phyloP scores from a whole-genome alignment of 1,140 invertebrate genomes.

The Geopemphigus sp. region DNA sequence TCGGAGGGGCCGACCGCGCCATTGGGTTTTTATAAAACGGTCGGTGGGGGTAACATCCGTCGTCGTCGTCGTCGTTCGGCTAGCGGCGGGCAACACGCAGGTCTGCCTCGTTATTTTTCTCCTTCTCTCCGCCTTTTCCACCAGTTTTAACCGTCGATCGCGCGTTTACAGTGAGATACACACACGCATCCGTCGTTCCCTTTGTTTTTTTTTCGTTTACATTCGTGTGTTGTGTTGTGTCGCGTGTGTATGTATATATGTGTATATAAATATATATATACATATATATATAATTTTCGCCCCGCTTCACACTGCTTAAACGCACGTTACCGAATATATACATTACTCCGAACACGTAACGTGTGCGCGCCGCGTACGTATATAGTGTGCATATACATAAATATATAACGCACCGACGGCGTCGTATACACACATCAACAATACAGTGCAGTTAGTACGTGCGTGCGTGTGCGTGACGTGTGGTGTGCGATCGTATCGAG shows the following conservation, averaged over 20 bases:
- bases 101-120: constrained; percentile 48
- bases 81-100: constrained; percentile 48
- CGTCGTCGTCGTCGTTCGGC: constrained; percentile 39
- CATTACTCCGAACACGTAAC: constrained; percentile 23
- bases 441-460: constrained; percentile 19
- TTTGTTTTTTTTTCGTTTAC: constrained; percentile 48
- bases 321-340: constrained; percentile 39
- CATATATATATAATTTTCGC: constrained; percentile 23
- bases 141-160: constrained; percentile 57
- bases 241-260: background rate
- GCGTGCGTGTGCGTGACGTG: constrained; percentile 38
- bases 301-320: constrained; percentile 7
- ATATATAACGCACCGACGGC: background rate
- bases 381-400: background rate
- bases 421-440: background rate
- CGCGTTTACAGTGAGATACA: constrained; percentile 36
- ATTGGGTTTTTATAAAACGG: constrained; percentile 48
- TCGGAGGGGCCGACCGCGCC: constrained; percentile 43
- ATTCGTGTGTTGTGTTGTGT: constrained; percentile 3
- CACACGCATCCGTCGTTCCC: constrained; percentile 44
- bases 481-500: constrained; percentile 47
- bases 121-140: constrained; percentile 50
- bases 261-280: too few species aligned
- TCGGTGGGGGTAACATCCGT: constrained; percentile 46
- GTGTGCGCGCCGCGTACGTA: constrained; percentile 35